These are phyloP conservation scores for Perccottus glenii DNA, from an alignment of 2,113 vertebrate genomes.

Conservation along the genomic window DNA sequence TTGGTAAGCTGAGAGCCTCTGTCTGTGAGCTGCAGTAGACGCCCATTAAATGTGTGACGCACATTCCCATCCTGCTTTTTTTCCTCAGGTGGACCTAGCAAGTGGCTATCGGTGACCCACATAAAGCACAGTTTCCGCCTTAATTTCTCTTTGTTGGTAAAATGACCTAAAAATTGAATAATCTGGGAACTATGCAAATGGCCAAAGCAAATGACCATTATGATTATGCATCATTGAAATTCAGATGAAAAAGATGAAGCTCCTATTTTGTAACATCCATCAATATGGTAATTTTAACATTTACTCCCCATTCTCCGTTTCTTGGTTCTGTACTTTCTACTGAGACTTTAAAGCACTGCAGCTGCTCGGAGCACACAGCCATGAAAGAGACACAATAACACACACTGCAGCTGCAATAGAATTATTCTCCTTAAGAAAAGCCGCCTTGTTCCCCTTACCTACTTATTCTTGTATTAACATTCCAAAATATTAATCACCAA, in stretches of 20 bases:
- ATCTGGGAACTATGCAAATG: conserved; percentile 70
- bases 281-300: conserved; percentile 95
- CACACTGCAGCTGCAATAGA: conserved; percentile 27
- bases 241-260: conserved; percentile 74
- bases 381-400: conserved; percentile 20
- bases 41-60: conserved; percentile 14
- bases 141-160: conserved; percentile 51
- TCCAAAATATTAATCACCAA: conserved; percentile 83
- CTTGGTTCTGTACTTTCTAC: conserved; percentile 68
- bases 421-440: conserved; percentile 56
- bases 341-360: conserved; percentile 63
- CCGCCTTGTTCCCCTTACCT: conserved; percentile 58
- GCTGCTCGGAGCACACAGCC: conserved; percentile 42
- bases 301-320: conserved; percentile 82
- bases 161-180: conserved; percentile 70
- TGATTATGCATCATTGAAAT: conserved; percentile 76
- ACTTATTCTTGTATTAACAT: conserved; percentile 76
- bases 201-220: conserved; percentile 70
- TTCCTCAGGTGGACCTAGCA: conserved; percentile 12
- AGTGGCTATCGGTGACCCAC: conserved; percentile 33
- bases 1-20: too few relatives aligned
- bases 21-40: neutral
- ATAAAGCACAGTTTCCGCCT: conserved; percentile 46
- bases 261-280: conserved; percentile 79
- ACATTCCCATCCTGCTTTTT: neutral